Percentiles rank a stretch among this genome's conserved stretches.
phyloP scores from a whole-genome alignment of 2,113 vertebrate genomes.

The Labeo catla region DNA sequence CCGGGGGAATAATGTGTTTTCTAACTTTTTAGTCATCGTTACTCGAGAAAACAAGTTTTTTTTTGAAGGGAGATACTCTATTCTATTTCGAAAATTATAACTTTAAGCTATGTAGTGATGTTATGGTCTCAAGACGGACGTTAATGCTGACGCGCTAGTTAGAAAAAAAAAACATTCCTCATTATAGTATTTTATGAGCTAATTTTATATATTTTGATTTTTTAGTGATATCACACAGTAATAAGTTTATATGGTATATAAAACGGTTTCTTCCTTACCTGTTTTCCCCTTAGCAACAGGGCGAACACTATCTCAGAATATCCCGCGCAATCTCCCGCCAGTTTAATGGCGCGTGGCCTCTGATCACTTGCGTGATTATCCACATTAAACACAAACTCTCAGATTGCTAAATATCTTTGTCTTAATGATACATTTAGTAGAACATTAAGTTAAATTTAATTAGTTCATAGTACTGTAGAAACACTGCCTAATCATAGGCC shows the following conservation, averaged over 20 bases:
- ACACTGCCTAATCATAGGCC: neutral
- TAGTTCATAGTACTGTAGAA: neutral
- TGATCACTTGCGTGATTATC: neutral
- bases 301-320: constrained; percentile 47
- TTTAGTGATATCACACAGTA: neutral
- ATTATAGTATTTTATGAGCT: neutral
- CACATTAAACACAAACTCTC: neutral
- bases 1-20: neutral
- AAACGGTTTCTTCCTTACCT: constrained; percentile 28
- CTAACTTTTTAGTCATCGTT: neutral
- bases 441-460: neutral
- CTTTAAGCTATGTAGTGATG: neutral
- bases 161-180: neutral
- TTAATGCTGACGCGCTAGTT: neutral
- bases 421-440: neutral
- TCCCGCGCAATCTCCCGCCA: constrained; percentile 40
- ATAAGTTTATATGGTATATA: neutral
- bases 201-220: neutral
- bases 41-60: neutral
- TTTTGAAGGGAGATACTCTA: neutral
- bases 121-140: neutral
- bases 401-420: neutral
- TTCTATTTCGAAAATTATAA: neutral
- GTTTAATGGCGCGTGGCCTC: constrained; percentile 52
- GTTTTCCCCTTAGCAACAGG: constrained; percentile 75